Conservation (phyloP, 2,113 vertebrate genomes). For the Centropristis striata region DNA sequence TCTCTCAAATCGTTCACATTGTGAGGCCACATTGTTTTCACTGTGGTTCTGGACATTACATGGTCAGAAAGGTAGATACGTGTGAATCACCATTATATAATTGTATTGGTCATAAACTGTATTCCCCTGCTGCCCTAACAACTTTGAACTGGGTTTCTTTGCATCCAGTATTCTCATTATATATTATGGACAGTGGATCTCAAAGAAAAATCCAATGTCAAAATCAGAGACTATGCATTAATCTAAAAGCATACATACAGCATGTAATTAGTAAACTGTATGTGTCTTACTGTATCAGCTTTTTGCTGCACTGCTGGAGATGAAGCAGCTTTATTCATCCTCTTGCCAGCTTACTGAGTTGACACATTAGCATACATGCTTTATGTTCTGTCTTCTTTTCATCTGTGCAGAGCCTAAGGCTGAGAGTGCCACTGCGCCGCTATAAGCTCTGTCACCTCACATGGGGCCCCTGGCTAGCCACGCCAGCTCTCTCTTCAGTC, state of each 20-base stretch:
- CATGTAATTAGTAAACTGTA: slow-evolving; percentile 49
- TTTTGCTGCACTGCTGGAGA: slow-evolving; percentile 27
- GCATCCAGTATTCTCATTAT: not conserved
- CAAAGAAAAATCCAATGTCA: not conserved
- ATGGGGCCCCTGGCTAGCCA: slow-evolving; percentile 60
- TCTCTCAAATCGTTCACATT: slow-evolving; percentile 6
- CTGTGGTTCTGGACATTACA: slow-evolving; percentile 14
- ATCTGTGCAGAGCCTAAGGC: slow-evolving; percentile 68
- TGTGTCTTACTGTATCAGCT: slow-evolving; percentile 36
- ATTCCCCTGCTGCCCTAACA: not conserved
- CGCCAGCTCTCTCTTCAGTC: slow-evolving; percentile 58
- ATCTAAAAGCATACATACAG: slow-evolving; percentile 35
- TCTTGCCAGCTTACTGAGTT: slow-evolving; percentile 67
- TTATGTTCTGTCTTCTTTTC: slow-evolving; percentile 72
- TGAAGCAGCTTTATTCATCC: slow-evolving; percentile 68
- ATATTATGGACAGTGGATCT: not conserved
- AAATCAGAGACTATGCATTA: slow-evolving; percentile 1
- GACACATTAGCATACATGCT: slow-evolving; percentile 75
- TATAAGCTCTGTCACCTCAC: slow-evolving; percentile 72
- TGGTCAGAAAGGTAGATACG: slow-evolving; percentile 30
- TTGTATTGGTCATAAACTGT: slow-evolving; percentile 31
- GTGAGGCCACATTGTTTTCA: slow-evolving; percentile 5
- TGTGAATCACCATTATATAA: not conserved
- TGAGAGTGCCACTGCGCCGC: slow-evolving; percentile 59
- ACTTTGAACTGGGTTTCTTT: not conserved